Evolutionary conservation across 1,140 invertebrate species (phyloP).

Genomic region (Lordiphosa mommai): DNA sequence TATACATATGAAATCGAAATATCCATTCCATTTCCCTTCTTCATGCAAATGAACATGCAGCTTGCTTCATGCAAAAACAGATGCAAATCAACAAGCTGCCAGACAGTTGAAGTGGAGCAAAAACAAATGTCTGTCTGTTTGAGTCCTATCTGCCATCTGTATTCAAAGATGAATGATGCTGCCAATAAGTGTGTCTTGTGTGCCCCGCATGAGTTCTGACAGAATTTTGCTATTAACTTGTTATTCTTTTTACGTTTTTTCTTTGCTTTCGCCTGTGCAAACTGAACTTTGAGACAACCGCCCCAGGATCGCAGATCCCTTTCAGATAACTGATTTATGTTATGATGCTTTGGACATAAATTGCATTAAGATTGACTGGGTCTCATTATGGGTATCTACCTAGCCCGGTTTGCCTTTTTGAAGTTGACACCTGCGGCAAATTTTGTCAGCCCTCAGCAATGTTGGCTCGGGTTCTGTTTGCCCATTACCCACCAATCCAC

Average conservation of each 20-base stretch:
- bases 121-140: conserved; percentile 39
- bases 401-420: conserved; percentile 22
- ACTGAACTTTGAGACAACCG: conserved; percentile 19
- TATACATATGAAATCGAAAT: conserved; percentile 56
- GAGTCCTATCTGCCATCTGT: conserved; percentile 40
- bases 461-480: conserved; percentile 26
- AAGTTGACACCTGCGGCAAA: conserved; percentile 54
- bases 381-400: conserved; percentile 2
- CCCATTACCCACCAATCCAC: conserved; percentile 1
- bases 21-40: conserved; percentile 43
- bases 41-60: conserved; percentile 49
- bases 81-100: conserved; percentile 65
- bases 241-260: conserved; percentile 23
- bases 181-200: conserved; percentile 39
- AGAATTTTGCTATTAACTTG: conserved; percentile 61
- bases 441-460: conserved; percentile 1
- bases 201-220: conserved; percentile 44
- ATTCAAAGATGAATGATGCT: conserved; percentile 58
- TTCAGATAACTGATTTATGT: conserved; percentile 54
- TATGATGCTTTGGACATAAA: conserved; percentile 47
- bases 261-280: not conserved
- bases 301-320: conserved; percentile 13
- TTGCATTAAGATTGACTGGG: conserved; percentile 45
- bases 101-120: conserved; percentile 34
- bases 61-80: conserved; percentile 49